Evolutionary conservation across 1,140 invertebrate species (phyloP).

Genomic region (Scylla paramamosain): DNA sequence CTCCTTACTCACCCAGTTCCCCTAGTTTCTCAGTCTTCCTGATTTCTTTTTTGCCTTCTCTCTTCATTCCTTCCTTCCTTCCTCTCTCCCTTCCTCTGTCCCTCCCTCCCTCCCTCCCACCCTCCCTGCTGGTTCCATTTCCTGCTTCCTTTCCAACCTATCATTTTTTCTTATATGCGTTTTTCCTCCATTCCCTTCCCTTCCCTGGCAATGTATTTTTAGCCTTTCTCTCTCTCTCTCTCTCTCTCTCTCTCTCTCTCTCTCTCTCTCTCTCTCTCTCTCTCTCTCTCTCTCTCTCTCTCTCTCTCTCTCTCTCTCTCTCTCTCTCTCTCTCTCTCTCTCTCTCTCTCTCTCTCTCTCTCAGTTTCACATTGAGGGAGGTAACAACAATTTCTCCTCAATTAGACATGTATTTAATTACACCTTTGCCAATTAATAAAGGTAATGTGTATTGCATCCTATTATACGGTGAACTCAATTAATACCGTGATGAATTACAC

Average conservation of each 20-base stretch:
- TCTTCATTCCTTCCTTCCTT: no score
- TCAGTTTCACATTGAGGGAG: no score
- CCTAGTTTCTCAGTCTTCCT: background rate
- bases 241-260: constrained; percentile 44
- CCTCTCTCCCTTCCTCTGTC: background rate
- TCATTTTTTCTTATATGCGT: background rate
- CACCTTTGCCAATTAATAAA: no score
- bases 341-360: no score
- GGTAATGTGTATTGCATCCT: no score
- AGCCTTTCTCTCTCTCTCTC: background rate
- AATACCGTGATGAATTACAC: no score
- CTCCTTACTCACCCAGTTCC: background rate
- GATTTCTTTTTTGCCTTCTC: no score
- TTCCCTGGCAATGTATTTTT: background rate
- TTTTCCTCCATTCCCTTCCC: no score
- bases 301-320: background rate
- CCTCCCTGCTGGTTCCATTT: background rate
- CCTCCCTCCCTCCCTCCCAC: constrained; percentile 22
- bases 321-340: no score
- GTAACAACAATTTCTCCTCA: no score
- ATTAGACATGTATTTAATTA: no score
- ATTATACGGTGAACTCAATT: no score
- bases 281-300: background rate
- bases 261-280: constrained; percentile 26
- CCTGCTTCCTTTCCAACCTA: background rate